Evolutionary conservation across 2,888 invertebrate genomes (phyloP).

Genomic region (Tetramorium bicarinatum): DNA sequence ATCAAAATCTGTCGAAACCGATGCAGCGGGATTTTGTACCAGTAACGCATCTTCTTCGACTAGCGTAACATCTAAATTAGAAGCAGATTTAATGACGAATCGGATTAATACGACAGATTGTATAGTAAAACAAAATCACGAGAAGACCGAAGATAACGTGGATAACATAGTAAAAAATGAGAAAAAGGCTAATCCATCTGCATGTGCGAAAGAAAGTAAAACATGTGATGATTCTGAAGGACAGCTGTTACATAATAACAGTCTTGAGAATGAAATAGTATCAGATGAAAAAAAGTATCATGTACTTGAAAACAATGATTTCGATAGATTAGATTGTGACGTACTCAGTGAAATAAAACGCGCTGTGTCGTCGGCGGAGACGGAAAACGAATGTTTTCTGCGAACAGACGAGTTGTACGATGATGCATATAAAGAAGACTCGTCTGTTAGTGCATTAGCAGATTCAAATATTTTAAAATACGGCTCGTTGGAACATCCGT

Average conservation of each 20-base stretch:
- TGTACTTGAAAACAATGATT: constrained; percentile 2
- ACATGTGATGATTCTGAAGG: neutral
- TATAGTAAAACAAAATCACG: neutral
- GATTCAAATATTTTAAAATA: constrained; percentile 45
- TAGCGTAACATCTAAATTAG: neutral
- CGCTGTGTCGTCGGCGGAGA: neutral
- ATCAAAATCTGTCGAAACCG: constrained; percentile 59
- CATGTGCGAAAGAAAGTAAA: constrained; percentile 1
- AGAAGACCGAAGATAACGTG: constrained; percentile 4
- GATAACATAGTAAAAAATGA: constrained; percentile 8
- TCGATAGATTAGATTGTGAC: constrained; percentile 22
- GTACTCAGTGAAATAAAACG: neutral
- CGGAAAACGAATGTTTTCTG: constrained; percentile 10
- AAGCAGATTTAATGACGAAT: constrained; percentile 9
- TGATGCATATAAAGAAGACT: constrained; percentile 6
- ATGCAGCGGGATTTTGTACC: constrained; percentile 43
- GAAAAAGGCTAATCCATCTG: neutral
- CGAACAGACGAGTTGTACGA: neutral
- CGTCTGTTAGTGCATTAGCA: neutral
- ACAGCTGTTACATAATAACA: constrained; percentile 7
- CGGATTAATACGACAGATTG: neutral
- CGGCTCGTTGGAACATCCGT: constrained; percentile 74
- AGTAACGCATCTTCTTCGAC: constrained; percentile 31
- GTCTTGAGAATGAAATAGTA: neutral
- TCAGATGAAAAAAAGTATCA: neutral